Evolutionary conservation across 2,888 invertebrate species (phyloP).

Genomic region (Ectemnius cavifrons): DNA sequence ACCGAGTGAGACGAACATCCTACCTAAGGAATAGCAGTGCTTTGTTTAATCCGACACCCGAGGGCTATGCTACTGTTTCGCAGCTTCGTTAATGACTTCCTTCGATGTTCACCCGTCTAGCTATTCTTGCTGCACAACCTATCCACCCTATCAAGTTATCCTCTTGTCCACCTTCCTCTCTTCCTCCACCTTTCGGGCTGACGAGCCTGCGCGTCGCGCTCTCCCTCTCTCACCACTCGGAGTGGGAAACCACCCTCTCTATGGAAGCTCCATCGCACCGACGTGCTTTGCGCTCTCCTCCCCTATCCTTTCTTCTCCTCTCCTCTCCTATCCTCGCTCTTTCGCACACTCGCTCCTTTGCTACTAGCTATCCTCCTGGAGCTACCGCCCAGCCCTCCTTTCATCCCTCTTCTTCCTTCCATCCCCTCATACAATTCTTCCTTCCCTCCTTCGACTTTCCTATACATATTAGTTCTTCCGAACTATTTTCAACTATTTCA

Average conservation of each 20-base stretch:
- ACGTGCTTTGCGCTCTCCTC: not conserved
- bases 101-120: not conserved
- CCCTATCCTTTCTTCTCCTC: not conserved
- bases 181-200: not conserved
- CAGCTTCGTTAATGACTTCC: not conserved
- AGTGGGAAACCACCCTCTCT: too few species aligned
- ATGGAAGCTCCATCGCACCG: too few species aligned
- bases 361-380: conserved; percentile 12
- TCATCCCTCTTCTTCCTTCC: conserved; percentile 9
- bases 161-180: not conserved
- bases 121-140: not conserved
- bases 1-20: too few species aligned
- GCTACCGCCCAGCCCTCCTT: conserved; percentile 12
- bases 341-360: conserved; percentile 18
- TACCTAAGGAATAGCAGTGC: too few species aligned
- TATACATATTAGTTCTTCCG: conserved; percentile 8
- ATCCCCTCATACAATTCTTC: not conserved
- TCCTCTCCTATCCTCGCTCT: conserved; percentile 12
- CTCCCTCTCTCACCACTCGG: not conserved
- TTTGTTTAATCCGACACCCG: too few species aligned
- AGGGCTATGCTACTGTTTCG: not conserved
- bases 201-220: not conserved
- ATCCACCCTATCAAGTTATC: not conserved
- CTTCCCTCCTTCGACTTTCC: not conserved
- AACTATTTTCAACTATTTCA: conserved; percentile 6